A percentile compares a stretch with the other conserved stretches of the same genome.
These are phyloP conservation scores for Plagodis pulveraria DNA, from an alignment of 2,888 invertebrate genomes.

Conservation along the genomic window DNA sequence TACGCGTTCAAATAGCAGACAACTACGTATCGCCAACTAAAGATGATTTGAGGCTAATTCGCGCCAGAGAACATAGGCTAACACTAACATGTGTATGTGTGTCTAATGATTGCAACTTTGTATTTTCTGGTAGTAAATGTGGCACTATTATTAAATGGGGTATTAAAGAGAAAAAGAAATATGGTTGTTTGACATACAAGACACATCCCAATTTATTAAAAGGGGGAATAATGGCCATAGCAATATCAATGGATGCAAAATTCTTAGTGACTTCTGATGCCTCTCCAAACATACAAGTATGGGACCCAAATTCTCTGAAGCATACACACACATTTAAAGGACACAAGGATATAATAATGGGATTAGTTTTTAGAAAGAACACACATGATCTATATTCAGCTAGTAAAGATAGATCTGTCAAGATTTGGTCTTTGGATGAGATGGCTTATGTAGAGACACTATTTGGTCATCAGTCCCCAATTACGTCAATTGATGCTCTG, in stretches of 20 bases:
- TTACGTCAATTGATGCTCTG: constrained; percentile 95
- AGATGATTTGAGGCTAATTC: constrained; percentile 81
- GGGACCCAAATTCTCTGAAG: constrained; percentile 91
- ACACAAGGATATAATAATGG: constrained; percentile 90
- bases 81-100: constrained; percentile 93
- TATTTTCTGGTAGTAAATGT: constrained; percentile 95
- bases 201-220: constrained; percentile 68
- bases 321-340: constrained; percentile 92
- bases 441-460: constrained; percentile 98
- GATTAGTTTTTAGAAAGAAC: constrained; percentile 93
- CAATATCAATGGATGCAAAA: constrained; percentile 91
- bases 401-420: constrained; percentile 91
- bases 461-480: constrained; percentile 95
- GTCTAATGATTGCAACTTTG: constrained; percentile 88
- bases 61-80: constrained; percentile 91
- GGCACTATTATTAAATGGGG: constrained; percentile 95
- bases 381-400: constrained; percentile 94
- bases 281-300: constrained; percentile 90
- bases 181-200: constrained; percentile 82
- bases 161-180: constrained; percentile 86
- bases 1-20: constrained; percentile 91
- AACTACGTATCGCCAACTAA: constrained; percentile 62
- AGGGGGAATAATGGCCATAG: constrained; percentile 86
- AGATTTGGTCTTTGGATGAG: constrained; percentile 98
- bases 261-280: constrained; percentile 87